Percentiles rank a stretch among this genome's conserved stretches.
phyloP scores from a whole-genome alignment of 2,888 invertebrate species.

The Neocrepidodera transversa region DNA sequence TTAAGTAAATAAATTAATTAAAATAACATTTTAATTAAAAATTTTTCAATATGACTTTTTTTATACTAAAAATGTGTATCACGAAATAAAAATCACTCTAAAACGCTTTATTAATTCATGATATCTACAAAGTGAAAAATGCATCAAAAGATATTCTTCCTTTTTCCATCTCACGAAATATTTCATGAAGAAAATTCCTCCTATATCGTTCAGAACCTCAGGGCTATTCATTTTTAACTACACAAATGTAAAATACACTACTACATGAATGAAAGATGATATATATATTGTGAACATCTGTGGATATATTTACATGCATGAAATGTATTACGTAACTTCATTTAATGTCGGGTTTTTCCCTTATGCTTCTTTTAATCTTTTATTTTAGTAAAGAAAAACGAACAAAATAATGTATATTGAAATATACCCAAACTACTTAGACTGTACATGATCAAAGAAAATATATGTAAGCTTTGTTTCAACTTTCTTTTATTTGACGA shows the following conservation, averaged over 20 bases:
- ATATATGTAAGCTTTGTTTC: conserved; percentile 1
- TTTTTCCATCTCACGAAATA: background rate
- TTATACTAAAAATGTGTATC: too few species aligned
- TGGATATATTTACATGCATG: conserved; percentile 19
- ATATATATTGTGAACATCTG: conserved; percentile 36
- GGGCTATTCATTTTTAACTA: conserved; percentile 16
- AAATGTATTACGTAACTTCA: conserved; percentile 29
- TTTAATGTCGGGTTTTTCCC: conserved; percentile 26
- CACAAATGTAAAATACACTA: conserved; percentile 24
- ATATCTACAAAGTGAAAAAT: too few species aligned
- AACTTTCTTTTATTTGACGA: conserved; percentile 1
- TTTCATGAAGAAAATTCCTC: conserved; percentile 1
- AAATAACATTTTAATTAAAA: too few species aligned
- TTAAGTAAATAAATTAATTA: too few species aligned
- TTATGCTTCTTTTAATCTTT: conserved; percentile 24
- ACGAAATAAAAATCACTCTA: too few species aligned
- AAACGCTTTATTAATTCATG: too few species aligned
- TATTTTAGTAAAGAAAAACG: conserved; percentile 16
- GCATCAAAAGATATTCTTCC: background rate
- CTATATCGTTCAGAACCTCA: background rate
- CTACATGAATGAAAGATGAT: conserved; percentile 34
- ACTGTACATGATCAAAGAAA: conserved; percentile 19
- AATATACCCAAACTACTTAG: conserved; percentile 16
- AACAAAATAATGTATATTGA: conserved; percentile 9
- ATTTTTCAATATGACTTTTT: too few species aligned